These are phyloP conservation scores for Rousettus leschenaultii DNA, from an alignment of 2,113 vertebrate species.

Conservation along the genomic window DNA sequence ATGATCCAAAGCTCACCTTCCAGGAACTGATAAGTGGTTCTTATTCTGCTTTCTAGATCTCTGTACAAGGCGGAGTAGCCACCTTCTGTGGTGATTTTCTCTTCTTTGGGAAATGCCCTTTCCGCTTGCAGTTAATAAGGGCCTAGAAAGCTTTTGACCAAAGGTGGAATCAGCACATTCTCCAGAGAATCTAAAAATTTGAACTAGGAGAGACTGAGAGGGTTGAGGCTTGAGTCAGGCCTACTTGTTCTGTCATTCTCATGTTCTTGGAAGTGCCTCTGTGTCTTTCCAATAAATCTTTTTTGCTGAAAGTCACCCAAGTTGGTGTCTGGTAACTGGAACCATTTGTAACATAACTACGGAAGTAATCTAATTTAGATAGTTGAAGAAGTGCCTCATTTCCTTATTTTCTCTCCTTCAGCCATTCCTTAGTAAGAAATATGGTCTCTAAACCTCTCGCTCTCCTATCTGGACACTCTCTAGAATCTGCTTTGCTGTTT, in stretches of 20 bases:
- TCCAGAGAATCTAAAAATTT: slow-evolving; percentile 31
- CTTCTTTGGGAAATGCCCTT: background rate
- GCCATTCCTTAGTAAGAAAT: background rate
- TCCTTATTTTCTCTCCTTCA: background rate
- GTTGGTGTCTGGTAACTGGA: background rate
- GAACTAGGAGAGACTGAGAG: background rate
- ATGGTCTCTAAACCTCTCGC: background rate
- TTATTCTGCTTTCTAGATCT: background rate
- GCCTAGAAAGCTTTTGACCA: background rate
- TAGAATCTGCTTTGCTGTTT: slow-evolving; percentile 22
- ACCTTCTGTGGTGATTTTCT: background rate
- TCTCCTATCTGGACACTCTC: background rate
- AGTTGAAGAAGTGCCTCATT: background rate
- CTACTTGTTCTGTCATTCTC: background rate
- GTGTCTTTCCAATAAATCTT: background rate
- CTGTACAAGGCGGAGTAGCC: background rate
- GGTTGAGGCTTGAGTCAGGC: background rate
- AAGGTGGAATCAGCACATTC: background rate
- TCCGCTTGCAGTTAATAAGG: background rate
- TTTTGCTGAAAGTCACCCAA: background rate
- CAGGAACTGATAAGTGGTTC: background rate
- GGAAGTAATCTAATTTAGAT: background rate
- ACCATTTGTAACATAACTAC: background rate
- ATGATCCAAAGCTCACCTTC: background rate
- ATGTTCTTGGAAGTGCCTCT: background rate